These are phyloP conservation scores for Trachops cirrhosus DNA, from an alignment of 2,797 vertebrate species.

Conservation along the genomic window DNA sequence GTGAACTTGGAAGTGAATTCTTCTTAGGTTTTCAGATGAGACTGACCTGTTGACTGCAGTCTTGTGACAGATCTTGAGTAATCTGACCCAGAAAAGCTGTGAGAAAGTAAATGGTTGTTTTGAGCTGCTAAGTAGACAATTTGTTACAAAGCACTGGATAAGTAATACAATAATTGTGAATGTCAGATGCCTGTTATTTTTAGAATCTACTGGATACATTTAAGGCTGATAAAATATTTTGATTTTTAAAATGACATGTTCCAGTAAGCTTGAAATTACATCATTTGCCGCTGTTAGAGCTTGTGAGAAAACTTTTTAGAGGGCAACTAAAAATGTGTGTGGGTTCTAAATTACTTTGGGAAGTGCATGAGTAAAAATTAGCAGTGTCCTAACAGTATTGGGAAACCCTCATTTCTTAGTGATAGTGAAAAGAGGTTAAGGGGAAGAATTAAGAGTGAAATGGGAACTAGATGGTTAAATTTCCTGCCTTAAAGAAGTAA, in stretches of 20 bases:
- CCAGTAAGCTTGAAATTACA: not conserved
- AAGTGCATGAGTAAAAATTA: not conserved
- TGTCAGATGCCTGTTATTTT: not conserved
- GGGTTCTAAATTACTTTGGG: not conserved
- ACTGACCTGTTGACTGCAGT: not conserved
- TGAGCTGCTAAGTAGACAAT: not conserved
- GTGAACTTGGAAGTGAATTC: not conserved
- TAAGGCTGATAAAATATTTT: not conserved
- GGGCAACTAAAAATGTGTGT: not conserved
- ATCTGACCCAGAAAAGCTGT: not conserved
- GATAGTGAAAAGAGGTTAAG: not conserved
- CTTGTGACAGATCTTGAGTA: not conserved
- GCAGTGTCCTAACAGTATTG: not conserved
- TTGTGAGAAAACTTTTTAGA: not conserved
- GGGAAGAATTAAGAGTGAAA: not conserved
- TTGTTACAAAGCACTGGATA: not conserved
- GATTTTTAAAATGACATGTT: not conserved
- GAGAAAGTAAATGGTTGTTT: not conserved
- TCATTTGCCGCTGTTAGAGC: not conserved
- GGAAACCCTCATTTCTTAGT: not conserved
- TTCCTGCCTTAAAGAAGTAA: not conserved
- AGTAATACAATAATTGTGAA: not conserved
- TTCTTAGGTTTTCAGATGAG: not conserved
- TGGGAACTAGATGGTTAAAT: not conserved
- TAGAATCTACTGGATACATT: not conserved